phyloP scores from a whole-genome alignment of 2,888 invertebrate species.

The Vannuccia rotundouncinata region DNA sequence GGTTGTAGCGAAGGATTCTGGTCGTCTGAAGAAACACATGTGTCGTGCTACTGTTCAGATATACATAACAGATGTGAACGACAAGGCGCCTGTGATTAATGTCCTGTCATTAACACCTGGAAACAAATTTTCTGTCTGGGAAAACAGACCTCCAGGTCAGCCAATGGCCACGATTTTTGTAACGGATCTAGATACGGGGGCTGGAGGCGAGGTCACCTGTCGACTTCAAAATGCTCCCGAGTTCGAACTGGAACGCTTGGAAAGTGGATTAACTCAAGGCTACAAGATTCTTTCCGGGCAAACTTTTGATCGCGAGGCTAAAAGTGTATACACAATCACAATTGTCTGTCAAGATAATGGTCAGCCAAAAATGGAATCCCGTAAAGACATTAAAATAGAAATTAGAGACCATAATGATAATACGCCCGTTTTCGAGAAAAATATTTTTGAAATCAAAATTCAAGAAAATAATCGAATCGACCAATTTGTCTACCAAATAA shows the following conservation, averaged over 20 bases:
- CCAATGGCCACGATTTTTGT: slow-evolving; percentile 33
- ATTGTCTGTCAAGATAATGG: slow-evolving; percentile 35
- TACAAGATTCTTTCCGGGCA: slow-evolving; percentile 58
- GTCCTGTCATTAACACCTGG: neutral
- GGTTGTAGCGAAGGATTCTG: slow-evolving; percentile 2
- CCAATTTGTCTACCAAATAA: slow-evolving; percentile 5
- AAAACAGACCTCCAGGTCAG: slow-evolving; percentile 32
- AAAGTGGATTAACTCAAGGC: neutral
- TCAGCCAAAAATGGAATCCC: neutral
- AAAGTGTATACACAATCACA: neutral
- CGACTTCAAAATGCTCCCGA: slow-evolving; percentile 34
- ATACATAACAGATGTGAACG: neutral
- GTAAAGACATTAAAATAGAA: slow-evolving; percentile 63
- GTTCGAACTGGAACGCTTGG: slow-evolving; percentile 57
- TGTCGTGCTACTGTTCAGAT: neutral
- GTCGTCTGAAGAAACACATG: neutral
- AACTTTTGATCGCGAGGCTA: slow-evolving; percentile 56
- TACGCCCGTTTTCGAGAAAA: slow-evolving; percentile 62
- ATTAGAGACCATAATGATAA: slow-evolving; percentile 85
- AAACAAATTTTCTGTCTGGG: slow-evolving; percentile 17
- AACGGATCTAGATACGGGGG: slow-evolving; percentile 30
- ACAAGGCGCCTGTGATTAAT: slow-evolving; percentile 25
- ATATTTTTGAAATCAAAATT: slow-evolving; percentile 63
- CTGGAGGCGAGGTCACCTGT: slow-evolving; percentile 30
- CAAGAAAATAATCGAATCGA: slow-evolving; percentile 63